A percentile compares a stretch with the other conserved stretches of the same genome.
Conservation (phyloP, 2,888 invertebrate species). For the Plutella xylostella region DNA sequence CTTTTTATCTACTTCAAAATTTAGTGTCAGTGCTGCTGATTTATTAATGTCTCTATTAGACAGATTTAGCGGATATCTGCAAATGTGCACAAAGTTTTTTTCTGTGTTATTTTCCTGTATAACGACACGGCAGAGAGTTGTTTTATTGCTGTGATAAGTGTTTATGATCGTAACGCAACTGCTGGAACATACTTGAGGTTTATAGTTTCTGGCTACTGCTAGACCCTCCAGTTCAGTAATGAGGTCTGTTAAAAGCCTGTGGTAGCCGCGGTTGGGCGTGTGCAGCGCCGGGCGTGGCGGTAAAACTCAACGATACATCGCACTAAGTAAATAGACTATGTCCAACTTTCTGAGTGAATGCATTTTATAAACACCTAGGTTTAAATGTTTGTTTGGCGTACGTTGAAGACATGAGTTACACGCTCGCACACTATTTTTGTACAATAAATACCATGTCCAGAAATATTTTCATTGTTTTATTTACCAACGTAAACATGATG, state of each 20-base stretch:
- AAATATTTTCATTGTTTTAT: slow-evolving; percentile 55
- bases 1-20: slow-evolving; percentile 40
- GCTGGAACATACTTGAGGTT: not conserved
- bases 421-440: slow-evolving; percentile 70
- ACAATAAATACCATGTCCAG: slow-evolving; percentile 67
- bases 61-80: not conserved
- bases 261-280: slow-evolving; percentile 24
- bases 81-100: slow-evolving; percentile 18
- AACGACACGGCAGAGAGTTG: slow-evolving; percentile 40
- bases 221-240: too few species aligned
- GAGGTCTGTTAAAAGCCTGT: too few species aligned
- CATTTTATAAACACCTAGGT: slow-evolving; percentile 62
- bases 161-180: slow-evolving; percentile 1
- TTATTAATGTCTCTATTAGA: not conserved
- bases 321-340: slow-evolving; percentile 60
- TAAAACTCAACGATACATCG: slow-evolving; percentile 65
- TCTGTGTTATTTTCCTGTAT: slow-evolving; percentile 37
- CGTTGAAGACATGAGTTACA: slow-evolving; percentile 62
- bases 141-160: slow-evolving; percentile 27
- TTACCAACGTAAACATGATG: too few species aligned
- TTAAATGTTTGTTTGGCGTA: slow-evolving; percentile 62
- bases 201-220: slow-evolving; percentile 4
- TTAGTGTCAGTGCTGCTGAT: slow-evolving; percentile 37
- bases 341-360: slow-evolving; percentile 64
- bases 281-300: slow-evolving; percentile 41